Percentiles rank a stretch among this genome's conserved stretches.
These are phyloP conservation scores for Thrips palmi DNA, from an alignment of 1,140 invertebrate species.

Conservation along the genomic window DNA sequence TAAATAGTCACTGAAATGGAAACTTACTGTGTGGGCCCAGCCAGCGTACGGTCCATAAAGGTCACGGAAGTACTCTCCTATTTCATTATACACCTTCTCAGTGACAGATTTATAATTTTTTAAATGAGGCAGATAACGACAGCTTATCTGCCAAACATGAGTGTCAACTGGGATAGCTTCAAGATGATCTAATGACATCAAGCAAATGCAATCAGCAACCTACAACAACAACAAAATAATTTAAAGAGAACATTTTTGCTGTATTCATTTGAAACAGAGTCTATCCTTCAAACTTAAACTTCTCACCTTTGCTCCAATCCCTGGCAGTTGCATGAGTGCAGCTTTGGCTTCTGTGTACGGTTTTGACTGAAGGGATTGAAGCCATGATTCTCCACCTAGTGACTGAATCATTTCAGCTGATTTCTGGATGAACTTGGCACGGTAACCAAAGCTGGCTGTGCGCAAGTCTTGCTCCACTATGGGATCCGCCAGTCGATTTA, in stretches of 20 bases:
- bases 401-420: conserved; percentile 45
- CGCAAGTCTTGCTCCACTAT: conserved; percentile 52
- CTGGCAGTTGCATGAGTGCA: conserved; percentile 56
- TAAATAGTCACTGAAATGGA: neutral
- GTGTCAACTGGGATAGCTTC: conserved; percentile 88
- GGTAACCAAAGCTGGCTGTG: conserved; percentile 77
- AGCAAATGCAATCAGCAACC: conserved; percentile 95
- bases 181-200: conserved; percentile 87
- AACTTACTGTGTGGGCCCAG: conserved; percentile 81
- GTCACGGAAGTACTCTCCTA: conserved; percentile 58
- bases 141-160: conserved; percentile 80
- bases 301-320: conserved; percentile 72
- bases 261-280: conserved; percentile 3
- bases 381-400: conserved; percentile 50
- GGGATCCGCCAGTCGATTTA: conserved; percentile 37
- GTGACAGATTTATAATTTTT: conserved; percentile 61
- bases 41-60: conserved; percentile 78
- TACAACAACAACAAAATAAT: conserved; percentile 22
- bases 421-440: conserved; percentile 68
- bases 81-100: conserved; percentile 65
- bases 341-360: conserved; percentile 53
- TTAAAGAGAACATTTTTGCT: conserved; percentile 10
- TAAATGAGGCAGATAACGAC: conserved; percentile 66
- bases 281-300: conserved; percentile 2
- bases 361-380: conserved; percentile 41